These are phyloP conservation scores for Chelon labrosus DNA, from an alignment of 2,797 vertebrate species.

Conservation along the genomic window DNA sequence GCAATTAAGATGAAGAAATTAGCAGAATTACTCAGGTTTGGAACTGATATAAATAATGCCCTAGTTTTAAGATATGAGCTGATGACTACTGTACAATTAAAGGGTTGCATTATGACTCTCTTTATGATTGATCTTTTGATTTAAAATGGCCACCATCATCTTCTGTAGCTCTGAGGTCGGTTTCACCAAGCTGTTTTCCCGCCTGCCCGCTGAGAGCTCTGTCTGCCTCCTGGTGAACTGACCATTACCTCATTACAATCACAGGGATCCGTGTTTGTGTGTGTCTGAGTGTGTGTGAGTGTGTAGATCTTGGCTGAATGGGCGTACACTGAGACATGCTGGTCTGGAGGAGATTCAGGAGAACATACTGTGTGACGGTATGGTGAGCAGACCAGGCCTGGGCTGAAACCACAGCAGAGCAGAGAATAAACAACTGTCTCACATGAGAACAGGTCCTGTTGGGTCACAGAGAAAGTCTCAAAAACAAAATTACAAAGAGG, in stretches of 20 bases:
- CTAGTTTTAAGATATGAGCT: background rate
- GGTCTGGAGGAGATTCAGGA: slow-evolving; percentile 67
- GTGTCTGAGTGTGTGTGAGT: slow-evolving; percentile 17
- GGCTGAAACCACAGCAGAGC: slow-evolving; percentile 20
- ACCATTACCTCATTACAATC: slow-evolving; percentile 62
- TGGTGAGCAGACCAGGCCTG: slow-evolving; percentile 35
- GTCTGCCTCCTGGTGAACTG: slow-evolving; percentile 39
- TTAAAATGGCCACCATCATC: background rate
- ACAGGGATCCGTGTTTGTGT: slow-evolving; percentile 26
- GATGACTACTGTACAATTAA: background rate
- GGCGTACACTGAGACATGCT: slow-evolving; percentile 37
- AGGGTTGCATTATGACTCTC: background rate
- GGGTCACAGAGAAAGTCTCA: background rate
- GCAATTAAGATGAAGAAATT: background rate
- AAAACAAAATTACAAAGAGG: background rate
- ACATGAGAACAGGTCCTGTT: background rate
- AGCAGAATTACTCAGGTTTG: background rate
- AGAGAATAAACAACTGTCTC: slow-evolving; percentile 15
- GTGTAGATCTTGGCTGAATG: slow-evolving; percentile 36
- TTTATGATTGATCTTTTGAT: background rate
- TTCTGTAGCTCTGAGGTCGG: slow-evolving; percentile 49
- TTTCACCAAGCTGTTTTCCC: slow-evolving; percentile 38
- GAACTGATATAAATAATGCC: background rate
- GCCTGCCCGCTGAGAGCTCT: slow-evolving; percentile 34
- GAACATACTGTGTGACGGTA: slow-evolving; percentile 64